These are phyloP conservation scores for Stigmatopora nigra DNA, from an alignment of 2,113 vertebrate genomes.

Conservation along the genomic window DNA sequence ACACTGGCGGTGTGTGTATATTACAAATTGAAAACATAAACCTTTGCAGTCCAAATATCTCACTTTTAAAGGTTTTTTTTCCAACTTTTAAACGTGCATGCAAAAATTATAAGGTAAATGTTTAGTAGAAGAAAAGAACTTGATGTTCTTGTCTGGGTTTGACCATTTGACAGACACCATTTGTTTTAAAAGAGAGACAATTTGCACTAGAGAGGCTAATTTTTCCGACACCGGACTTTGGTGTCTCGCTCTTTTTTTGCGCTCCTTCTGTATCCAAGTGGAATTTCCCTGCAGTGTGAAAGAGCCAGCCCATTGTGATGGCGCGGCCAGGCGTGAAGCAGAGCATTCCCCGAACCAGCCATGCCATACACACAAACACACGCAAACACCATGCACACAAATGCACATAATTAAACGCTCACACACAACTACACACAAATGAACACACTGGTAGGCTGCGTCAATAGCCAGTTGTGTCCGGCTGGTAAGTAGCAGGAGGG, in stretches of 20 bases:
- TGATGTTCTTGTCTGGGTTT: background rate
- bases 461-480: slow-evolving; percentile 51
- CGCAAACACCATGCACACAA: slow-evolving; percentile 37
- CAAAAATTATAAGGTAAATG: too few species aligned
- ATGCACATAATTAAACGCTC: slow-evolving; percentile 13
- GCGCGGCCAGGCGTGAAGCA: slow-evolving; percentile 68
- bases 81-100: too few species aligned
- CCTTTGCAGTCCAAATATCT: background rate
- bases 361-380: slow-evolving; percentile 63
- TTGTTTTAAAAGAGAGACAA: slow-evolving; percentile 9
- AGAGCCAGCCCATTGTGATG: slow-evolving; percentile 71
- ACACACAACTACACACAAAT: slow-evolving; percentile 37
- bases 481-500: slow-evolving; percentile 23
- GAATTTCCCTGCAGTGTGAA: slow-evolving; percentile 73
- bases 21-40: background rate
- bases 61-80: too few species aligned
- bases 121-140: slow-evolving; percentile 1
- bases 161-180: background rate
- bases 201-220: slow-evolving; percentile 29
- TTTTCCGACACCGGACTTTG: slow-evolving; percentile 48
- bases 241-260: slow-evolving; percentile 41
- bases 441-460: slow-evolving; percentile 42
- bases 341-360: slow-evolving; percentile 67
- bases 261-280: slow-evolving; percentile 52
- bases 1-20: slow-evolving; percentile 12